Evolutionary conservation across 1,140 invertebrate species (phyloP).

Genomic region (Drosophila dunni): DNA sequence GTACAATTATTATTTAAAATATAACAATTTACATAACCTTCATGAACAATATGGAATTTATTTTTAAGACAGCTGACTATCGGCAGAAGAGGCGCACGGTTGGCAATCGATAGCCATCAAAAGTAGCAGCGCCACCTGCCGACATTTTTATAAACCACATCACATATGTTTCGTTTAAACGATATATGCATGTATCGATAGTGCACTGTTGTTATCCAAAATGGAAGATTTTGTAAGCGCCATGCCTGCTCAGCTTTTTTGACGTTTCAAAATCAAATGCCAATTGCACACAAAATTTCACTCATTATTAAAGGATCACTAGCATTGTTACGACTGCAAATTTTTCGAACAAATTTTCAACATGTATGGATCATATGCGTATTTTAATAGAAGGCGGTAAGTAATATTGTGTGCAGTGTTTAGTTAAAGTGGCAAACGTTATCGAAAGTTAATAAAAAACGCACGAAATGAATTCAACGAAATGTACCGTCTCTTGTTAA

Average conservation of each 20-base stretch:
- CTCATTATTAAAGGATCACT: background rate
- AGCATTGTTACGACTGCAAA: background rate
- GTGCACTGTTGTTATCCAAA: too few relatives aligned
- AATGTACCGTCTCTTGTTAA: too few relatives aligned
- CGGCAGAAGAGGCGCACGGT: conserved; percentile 11
- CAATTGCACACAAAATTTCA: background rate
- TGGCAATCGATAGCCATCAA: conserved; percentile 40
- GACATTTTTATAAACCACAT: too few relatives aligned
- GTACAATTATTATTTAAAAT: conserved; percentile 42
- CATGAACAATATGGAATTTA: conserved; percentile 28
- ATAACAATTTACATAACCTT: conserved; percentile 72
- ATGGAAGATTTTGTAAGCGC: too few relatives aligned
- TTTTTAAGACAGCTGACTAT: conserved; percentile 28
- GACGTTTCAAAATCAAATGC: background rate
- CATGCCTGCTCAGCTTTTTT: background rate
- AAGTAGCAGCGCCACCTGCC: too few relatives aligned
- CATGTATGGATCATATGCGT: background rate
- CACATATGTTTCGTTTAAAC: too few relatives aligned
- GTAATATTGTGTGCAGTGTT: background rate
- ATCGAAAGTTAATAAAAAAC: too few relatives aligned
- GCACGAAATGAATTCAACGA: background rate
- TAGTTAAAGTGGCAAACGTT: too few relatives aligned
- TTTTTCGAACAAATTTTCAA: background rate
- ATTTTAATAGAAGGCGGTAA: background rate
- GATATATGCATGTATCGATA: too few relatives aligned